These are phyloP conservation scores for Adelosebastes latens DNA, from an alignment of 2,797 vertebrate genomes.

Conservation along the genomic window DNA sequence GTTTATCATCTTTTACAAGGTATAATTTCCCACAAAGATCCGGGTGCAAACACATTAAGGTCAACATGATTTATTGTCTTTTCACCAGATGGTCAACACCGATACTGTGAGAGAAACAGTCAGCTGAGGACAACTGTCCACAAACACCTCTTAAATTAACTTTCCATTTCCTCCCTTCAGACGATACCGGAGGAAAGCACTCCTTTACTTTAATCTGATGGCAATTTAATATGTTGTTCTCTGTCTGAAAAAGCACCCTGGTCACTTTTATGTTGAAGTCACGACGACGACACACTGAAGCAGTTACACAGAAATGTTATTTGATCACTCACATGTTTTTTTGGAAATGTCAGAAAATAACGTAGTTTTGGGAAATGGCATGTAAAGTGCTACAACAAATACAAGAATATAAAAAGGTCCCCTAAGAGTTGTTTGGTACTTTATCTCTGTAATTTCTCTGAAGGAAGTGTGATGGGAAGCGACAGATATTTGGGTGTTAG, in stretches of 20 bases:
- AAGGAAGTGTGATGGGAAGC: background rate
- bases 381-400: background rate
- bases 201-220: too few relatives aligned
- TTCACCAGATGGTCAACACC: slow-evolving; percentile 2
- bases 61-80: slow-evolving; percentile 10
- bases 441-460: background rate
- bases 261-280: too few relatives aligned
- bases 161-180: background rate
- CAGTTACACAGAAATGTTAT: too few relatives aligned
- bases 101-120: background rate
- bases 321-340: too few relatives aligned
- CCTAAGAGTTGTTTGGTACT: background rate
- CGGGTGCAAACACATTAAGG: background rate
- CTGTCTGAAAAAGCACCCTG: too few relatives aligned
- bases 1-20: background rate
- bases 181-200: background rate
- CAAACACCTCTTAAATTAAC: too few relatives aligned
- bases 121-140: background rate
- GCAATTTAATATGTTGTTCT: too few relatives aligned
- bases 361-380: fast-evolving
- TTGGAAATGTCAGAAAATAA: background rate
- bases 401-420: background rate
- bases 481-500: background rate
- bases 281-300: too few relatives aligned
- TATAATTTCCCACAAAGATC: slow-evolving; percentile 31